phyloP scores from a whole-genome alignment of 1,140 invertebrate species.

The Caenorhabditis elegans region DNA sequence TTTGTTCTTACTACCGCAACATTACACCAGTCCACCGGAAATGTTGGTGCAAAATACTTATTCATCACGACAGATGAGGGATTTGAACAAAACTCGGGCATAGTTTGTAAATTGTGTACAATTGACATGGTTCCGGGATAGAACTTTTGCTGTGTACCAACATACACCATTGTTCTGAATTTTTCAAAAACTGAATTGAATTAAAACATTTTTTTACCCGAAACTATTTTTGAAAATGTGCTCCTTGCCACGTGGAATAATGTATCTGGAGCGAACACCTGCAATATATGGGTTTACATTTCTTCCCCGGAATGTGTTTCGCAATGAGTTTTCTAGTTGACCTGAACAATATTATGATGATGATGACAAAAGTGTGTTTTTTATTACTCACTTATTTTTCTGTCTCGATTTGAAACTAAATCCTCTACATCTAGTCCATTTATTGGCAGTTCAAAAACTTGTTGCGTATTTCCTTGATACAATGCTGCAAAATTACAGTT shows the following conservation, averaged over 20 bases:
- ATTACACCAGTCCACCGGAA: constrained; percentile 60
- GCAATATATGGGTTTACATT: constrained; percentile 63
- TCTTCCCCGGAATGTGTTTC: constrained; percentile 57
- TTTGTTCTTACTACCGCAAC: constrained; percentile 56
- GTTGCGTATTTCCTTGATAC: constrained; percentile 56
- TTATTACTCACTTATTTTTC: constrained; percentile 38
- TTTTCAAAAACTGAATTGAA: background rate
- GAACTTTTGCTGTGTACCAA: constrained; percentile 59
- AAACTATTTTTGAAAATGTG: constrained; percentile 38
- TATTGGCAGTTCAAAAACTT: constrained; percentile 55
- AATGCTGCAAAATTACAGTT: background rate
- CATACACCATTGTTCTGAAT: constrained; percentile 55
- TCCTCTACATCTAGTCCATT: constrained; percentile 63
- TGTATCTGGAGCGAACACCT: constrained; percentile 52
- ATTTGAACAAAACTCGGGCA: constrained; percentile 56
- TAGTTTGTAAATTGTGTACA: constrained; percentile 48
- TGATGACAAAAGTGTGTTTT: background rate
- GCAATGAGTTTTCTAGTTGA: constrained; percentile 56
- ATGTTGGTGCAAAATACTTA: constrained; percentile 50
- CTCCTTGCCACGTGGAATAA: constrained; percentile 17
- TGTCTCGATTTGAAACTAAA: constrained; percentile 45
- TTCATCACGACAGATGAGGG: constrained; percentile 56
- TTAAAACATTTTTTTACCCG: background rate
- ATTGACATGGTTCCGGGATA: constrained; percentile 60
- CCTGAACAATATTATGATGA: constrained; percentile 23